phyloP scores from a whole-genome alignment of 2,113 vertebrate species.

The Pyrgilauda ruficollis region DNA sequence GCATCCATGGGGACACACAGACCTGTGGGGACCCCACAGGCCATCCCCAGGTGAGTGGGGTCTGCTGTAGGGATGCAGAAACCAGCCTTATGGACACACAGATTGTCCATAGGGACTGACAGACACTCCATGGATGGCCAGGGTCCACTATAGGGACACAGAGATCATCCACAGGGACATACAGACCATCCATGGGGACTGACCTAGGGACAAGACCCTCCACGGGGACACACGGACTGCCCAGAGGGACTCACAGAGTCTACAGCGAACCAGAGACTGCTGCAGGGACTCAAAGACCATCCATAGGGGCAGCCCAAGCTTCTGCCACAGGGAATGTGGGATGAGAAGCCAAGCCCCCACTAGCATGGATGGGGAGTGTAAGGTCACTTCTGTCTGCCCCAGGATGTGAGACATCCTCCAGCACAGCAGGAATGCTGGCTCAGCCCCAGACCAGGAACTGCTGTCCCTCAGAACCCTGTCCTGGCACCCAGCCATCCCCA shows the following conservation, averaged over 20 bases:
- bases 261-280: not conserved
- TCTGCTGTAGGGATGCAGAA: not conserved
- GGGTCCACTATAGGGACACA: not conserved
- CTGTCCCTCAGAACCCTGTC: too few species aligned
- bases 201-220: not conserved
- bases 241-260: not conserved
- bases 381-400: not conserved
- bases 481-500: too few species aligned
- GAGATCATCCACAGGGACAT: not conserved
- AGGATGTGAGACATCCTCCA: too few species aligned
- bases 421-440: not conserved
- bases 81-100: not conserved
- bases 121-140: too few species aligned
- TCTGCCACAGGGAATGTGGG: not conserved
- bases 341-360: not conserved
- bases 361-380: accelerated
- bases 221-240: not conserved
- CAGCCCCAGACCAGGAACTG: accelerated
- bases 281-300: accelerated
- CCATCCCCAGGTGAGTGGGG: not conserved
- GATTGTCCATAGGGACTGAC: not conserved
- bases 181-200: not conserved
- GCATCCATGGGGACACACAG: not conserved
- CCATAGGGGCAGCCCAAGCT: not conserved
- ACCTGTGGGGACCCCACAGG: not conserved